Conservation (phyloP, 2,888 invertebrate species). For the Smittia aterrima region DNA sequence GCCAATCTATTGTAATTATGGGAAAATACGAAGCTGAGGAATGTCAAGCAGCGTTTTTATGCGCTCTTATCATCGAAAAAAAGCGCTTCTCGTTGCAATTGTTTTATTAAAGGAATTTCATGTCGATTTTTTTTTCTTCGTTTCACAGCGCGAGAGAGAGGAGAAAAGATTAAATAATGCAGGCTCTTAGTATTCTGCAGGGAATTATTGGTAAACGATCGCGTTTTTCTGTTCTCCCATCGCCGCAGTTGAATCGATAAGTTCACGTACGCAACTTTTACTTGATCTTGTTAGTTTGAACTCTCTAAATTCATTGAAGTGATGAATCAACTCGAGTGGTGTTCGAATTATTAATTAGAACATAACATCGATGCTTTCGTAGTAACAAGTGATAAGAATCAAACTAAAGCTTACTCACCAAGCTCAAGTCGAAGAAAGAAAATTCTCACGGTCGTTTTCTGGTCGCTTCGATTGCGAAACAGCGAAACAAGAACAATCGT, state of each 20-base stretch:
- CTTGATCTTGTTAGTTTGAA: background rate
- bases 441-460: constrained; percentile 11
- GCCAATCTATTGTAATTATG: constrained; percentile 24
- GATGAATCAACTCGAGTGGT: background rate
- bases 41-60: background rate
- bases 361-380: background rate
- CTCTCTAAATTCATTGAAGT: background rate
- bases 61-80: constrained; percentile 8
- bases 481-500: background rate
- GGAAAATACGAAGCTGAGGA: constrained; percentile 33
- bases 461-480: background rate
- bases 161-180: constrained; percentile 24
- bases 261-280: constrained; percentile 20
- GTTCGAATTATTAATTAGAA: background rate
- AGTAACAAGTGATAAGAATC: too few species aligned
- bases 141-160: background rate
- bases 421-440: background rate
- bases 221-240: background rate
- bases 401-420: too few species aligned
- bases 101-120: constrained; percentile 17
- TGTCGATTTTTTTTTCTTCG: background rate
- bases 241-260: constrained; percentile 9
- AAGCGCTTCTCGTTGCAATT: constrained; percentile 1
- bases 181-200: constrained; percentile 35
- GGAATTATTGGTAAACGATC: constrained; percentile 40